These are phyloP conservation scores for Trichomalopsis sarcophagae DNA, from an alignment of 1,140 invertebrate species.

Conservation along the genomic window DNA sequence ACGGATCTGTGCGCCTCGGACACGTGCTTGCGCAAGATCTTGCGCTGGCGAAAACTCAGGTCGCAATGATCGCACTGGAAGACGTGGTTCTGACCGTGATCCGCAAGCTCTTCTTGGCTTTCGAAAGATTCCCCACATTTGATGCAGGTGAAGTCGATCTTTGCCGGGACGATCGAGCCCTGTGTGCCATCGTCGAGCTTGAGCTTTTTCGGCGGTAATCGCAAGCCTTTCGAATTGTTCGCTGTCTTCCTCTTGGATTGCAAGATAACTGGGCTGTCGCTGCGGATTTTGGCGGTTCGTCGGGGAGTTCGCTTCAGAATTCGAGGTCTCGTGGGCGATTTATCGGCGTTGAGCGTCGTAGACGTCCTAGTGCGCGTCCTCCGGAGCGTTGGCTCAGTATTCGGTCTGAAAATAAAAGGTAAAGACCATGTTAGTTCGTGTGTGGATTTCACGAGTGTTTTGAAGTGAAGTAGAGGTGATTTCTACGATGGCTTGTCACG, in stretches of 20 bases:
- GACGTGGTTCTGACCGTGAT: not conserved
- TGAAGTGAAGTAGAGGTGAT: not conserved
- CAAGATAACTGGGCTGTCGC: not conserved
- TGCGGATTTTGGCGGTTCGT: not conserved
- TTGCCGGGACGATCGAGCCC: too few relatives aligned
- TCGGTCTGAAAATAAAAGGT: conserved; percentile 39
- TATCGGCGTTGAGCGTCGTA: not conserved
- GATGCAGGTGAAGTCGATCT: not conserved
- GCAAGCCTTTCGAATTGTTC: not conserved
- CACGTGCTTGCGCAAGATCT: conserved; percentile 1
- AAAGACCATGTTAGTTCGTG: conserved; percentile 16
- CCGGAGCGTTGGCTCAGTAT: not conserved
- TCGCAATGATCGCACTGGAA: not conserved
- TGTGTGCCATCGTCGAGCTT: not conserved
- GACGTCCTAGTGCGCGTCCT: not conserved
- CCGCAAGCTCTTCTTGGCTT: not conserved
- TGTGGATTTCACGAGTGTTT: not conserved
- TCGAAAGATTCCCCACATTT: not conserved
- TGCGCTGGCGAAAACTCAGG: not conserved
- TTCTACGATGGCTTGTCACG: not conserved
- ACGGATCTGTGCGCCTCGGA: not conserved
- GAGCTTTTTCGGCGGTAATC: not conserved
- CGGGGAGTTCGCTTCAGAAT: not conserved
- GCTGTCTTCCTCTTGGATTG: not conserved
- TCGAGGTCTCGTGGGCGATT: not conserved